phyloP scores from a whole-genome alignment of 2,888 invertebrate species.

The Cephus pygmeus region DNA sequence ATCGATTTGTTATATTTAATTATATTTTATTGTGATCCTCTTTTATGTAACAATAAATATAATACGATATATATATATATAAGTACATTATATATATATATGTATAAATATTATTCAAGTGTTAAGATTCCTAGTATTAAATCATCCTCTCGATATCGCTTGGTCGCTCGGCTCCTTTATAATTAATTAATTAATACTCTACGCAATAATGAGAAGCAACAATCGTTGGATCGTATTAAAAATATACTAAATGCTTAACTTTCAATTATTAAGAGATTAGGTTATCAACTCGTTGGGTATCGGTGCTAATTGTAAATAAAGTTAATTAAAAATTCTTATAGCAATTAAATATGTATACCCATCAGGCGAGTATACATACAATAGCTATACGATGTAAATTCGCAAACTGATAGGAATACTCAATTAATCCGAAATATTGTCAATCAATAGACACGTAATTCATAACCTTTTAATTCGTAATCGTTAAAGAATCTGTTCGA shows the following conservation, averaged over 20 bases:
- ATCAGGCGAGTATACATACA: background rate
- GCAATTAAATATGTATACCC: background rate
- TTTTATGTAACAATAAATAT: constrained; percentile 22
- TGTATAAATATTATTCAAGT: background rate
- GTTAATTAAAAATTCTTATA: background rate
- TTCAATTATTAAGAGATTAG: background rate
- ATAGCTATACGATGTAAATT: background rate
- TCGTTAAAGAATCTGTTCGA: background rate
- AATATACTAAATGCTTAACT: background rate
- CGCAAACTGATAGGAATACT: background rate
- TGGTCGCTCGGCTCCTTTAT: background rate
- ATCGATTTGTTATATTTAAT: constrained; percentile 18
- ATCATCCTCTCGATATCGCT: constrained; percentile 5
- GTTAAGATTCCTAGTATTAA: constrained; percentile 2
- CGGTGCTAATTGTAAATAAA: background rate
- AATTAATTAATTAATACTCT: background rate
- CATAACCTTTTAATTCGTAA: background rate
- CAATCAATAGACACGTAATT: background rate
- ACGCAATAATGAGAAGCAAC: background rate
- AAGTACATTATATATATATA: background rate
- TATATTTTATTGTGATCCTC: constrained; percentile 24
- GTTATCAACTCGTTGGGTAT: background rate
- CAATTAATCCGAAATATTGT: background rate
- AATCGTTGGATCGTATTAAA: background rate
- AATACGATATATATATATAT: constrained; percentile 5